phyloP scores from a whole-genome alignment of 2,888 invertebrate species.

The Enchytraeus crypticus region DNA sequence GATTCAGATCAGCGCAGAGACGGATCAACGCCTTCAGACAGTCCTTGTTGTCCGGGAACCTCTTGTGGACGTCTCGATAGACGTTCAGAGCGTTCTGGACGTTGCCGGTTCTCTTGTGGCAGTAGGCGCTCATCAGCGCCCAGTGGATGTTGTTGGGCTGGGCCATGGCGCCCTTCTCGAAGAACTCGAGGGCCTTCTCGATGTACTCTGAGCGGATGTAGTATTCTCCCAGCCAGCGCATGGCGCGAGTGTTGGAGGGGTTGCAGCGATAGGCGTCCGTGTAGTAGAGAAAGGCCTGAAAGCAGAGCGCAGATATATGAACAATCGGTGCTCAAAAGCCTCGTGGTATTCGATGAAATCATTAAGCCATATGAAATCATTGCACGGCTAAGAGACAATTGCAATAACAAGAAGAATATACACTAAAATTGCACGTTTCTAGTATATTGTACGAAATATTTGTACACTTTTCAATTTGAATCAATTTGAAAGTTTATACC shows the following conservation, averaged over 20 bases:
- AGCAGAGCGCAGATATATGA: no score
- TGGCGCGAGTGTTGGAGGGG: conserved; percentile 65
- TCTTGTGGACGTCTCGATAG: conserved; percentile 50
- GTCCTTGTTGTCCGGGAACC: neutral
- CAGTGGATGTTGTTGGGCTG: conserved; percentile 53
- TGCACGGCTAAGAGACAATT: no score
- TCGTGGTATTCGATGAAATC: no score
- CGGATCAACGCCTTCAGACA: neutral
- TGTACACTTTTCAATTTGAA: no score
- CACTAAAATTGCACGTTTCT: no score
- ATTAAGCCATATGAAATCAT: no score
- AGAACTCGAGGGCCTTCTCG: conserved; percentile 71
- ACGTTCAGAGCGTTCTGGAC: conserved; percentile 73
- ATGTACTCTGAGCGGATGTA: conserved; percentile 78
- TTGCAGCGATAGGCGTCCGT: conserved; percentile 49
- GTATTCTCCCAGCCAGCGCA: conserved; percentile 81
- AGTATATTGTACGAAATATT: no score
- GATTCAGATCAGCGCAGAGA: neutral
- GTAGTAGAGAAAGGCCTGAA: conserved; percentile 2
- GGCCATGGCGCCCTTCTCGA: conserved; percentile 55
- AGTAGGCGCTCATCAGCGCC: conserved; percentile 75
- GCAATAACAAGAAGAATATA: no score
- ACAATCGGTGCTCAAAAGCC: no score
- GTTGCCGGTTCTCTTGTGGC: conserved; percentile 71
- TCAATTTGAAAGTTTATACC: no score